phyloP scores from a whole-genome alignment of 2,888 invertebrate genomes.

The Stegophylla sp. region DNA sequence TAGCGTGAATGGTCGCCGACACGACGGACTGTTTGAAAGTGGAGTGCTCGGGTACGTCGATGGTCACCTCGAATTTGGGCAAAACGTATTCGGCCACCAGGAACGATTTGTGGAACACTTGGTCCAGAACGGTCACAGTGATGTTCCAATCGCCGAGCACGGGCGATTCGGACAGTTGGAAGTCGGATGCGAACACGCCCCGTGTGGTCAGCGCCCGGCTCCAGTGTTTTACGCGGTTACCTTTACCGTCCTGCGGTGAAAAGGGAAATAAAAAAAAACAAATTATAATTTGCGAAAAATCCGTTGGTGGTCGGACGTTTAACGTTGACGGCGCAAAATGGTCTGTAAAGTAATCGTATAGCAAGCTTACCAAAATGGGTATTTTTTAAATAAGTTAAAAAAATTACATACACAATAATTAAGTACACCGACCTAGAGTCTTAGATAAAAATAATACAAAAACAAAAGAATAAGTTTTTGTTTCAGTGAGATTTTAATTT shows the following conservation, averaged over 20 bases:
- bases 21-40: constrained; percentile 82
- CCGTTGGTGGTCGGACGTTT: no score
- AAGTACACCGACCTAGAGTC: no score
- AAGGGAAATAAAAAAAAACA: neutral
- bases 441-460: no score
- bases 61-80: constrained; percentile 89
- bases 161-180: constrained; percentile 81
- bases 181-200: constrained; percentile 79
- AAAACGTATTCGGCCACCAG: constrained; percentile 89
- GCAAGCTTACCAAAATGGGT: no score
- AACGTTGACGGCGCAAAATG: no score
- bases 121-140: constrained; percentile 72
- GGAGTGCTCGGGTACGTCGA: constrained; percentile 81
- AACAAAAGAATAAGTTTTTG: no score
- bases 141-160: constrained; percentile 89
- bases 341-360: no score
- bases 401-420: no score
- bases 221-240: constrained; percentile 85
- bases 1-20: constrained; percentile 80
- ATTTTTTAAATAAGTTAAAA: no score
- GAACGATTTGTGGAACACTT: constrained; percentile 74
- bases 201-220: constrained; percentile 71
- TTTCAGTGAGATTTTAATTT: no score
- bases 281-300: no score
- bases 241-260: constrained; percentile 73